phyloP scores from a whole-genome alignment of 2,113 vertebrate species.

The Mohoua ochrocephala region DNA sequence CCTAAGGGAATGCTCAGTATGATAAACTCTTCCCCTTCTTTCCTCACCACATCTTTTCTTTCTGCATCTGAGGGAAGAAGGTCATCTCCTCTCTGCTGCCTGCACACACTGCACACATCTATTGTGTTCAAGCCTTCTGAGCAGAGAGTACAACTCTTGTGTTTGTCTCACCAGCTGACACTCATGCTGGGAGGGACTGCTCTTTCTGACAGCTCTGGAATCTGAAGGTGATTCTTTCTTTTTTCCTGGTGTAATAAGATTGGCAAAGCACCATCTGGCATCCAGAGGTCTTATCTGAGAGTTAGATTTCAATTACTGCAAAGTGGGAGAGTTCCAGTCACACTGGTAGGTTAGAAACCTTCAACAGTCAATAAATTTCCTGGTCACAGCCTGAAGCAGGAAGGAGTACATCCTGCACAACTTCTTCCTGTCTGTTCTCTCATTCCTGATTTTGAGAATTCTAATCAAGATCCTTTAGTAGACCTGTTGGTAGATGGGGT shows the following conservation, averaged over 20 bases:
- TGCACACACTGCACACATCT: neutral
- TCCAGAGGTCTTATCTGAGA: neutral
- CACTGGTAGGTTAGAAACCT: neutral
- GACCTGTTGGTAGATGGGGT: neutral
- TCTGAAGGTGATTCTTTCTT: neutral
- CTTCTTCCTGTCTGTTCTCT: neutral
- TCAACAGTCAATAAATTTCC: neutral
- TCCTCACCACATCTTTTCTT: neutral
- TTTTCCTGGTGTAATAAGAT: neutral
- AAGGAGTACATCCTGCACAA: neutral
- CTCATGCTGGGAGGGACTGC: neutral
- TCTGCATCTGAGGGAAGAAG: neutral
- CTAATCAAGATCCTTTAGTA: neutral
- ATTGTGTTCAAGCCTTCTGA: neutral
- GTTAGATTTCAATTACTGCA: neutral
- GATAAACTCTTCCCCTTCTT: neutral
- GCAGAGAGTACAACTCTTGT: neutral
- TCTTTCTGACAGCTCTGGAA: neutral
- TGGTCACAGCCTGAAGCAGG: neutral
- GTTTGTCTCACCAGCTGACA: neutral
- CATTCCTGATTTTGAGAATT: neutral
- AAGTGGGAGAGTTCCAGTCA: neutral
- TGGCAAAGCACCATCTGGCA: neutral
- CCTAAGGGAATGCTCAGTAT: neutral
- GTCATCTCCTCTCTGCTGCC: neutral